phyloP scores from a whole-genome alignment of 2,888 invertebrate species.

The Stegana nigrithorax region DNA sequence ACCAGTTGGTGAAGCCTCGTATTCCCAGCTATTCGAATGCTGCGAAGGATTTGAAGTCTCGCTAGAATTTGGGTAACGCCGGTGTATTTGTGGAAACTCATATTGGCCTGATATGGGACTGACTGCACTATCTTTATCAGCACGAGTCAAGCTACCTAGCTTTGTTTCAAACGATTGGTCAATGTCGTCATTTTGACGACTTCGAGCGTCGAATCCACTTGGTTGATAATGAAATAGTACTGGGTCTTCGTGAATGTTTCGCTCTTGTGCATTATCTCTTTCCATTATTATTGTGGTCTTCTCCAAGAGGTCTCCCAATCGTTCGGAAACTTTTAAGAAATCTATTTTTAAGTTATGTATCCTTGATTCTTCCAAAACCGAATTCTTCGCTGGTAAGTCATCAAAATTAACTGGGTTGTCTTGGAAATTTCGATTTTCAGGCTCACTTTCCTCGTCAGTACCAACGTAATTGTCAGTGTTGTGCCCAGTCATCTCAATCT shows the following conservation, averaged over 20 bases:
- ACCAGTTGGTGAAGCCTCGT: slow-evolving; percentile 39
- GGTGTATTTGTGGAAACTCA: slow-evolving; percentile 39
- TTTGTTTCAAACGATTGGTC: not conserved
- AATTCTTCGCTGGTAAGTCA: slow-evolving; percentile 7
- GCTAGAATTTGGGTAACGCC: slow-evolving; percentile 50
- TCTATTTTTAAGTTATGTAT: slow-evolving; percentile 53
- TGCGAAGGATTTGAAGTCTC: slow-evolving; percentile 52
- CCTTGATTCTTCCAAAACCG: slow-evolving; percentile 19
- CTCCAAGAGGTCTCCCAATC: slow-evolving; percentile 58
- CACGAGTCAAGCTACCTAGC: too few relatives aligned
- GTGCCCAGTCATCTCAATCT: slow-evolving; percentile 46
- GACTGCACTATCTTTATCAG: slow-evolving; percentile 41
- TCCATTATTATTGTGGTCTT: slow-evolving; percentile 65
- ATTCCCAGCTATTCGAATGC: slow-evolving; percentile 52
- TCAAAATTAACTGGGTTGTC: slow-evolving; percentile 10
- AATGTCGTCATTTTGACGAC: not conserved
- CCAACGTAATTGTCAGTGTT: slow-evolving; percentile 29
- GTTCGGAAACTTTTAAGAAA: slow-evolving; percentile 58
- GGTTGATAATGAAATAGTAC: not conserved
- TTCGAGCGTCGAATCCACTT: not conserved
- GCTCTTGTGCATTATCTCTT: slow-evolving; percentile 54
- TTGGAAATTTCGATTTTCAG: slow-evolving; percentile 17
- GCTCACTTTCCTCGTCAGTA: slow-evolving; percentile 34
- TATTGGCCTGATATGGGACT: slow-evolving; percentile 38
- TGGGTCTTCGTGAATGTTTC: slow-evolving; percentile 23